These are phyloP conservation scores for Standfussiana lucernea DNA, from an alignment of 2,888 invertebrate genomes.

Conservation along the genomic window DNA sequence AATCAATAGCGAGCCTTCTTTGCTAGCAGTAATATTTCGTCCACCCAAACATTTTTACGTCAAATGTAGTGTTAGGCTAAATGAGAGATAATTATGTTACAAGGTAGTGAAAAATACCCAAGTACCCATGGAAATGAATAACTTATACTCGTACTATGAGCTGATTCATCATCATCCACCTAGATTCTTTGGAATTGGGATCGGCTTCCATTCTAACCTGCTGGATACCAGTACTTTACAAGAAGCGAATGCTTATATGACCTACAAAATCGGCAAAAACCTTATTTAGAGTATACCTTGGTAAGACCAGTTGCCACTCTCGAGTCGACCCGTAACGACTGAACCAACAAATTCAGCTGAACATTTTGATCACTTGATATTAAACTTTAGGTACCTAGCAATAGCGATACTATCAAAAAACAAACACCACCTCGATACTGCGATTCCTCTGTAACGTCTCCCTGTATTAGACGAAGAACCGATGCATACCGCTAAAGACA, in stretches of 20 bases:
- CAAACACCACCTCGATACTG: conserved; percentile 9
- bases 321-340: neutral
- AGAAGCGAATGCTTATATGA: neutral
- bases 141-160: neutral
- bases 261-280: neutral
- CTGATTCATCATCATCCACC: neutral
- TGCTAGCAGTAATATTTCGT: neutral
- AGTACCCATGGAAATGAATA: neutral
- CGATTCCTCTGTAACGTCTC: conserved; percentile 2
- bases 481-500: conserved; percentile 35
- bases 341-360: neutral
- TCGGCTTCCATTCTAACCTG: neutral
- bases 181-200: neutral
- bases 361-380: neutral
- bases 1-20: neutral
- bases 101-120: neutral
- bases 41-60: neutral
- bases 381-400: neutral
- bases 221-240: neutral
- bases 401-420: neutral
- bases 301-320: neutral
- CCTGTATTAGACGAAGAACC: neutral
- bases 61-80: neutral
- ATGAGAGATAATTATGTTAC: neutral
- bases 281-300: neutral